Percentiles rank a stretch among this genome's conserved stretches.
These are phyloP conservation scores for Drosophila insularis DNA, from an alignment of 1,140 invertebrate species.

Conservation along the genomic window DNA sequence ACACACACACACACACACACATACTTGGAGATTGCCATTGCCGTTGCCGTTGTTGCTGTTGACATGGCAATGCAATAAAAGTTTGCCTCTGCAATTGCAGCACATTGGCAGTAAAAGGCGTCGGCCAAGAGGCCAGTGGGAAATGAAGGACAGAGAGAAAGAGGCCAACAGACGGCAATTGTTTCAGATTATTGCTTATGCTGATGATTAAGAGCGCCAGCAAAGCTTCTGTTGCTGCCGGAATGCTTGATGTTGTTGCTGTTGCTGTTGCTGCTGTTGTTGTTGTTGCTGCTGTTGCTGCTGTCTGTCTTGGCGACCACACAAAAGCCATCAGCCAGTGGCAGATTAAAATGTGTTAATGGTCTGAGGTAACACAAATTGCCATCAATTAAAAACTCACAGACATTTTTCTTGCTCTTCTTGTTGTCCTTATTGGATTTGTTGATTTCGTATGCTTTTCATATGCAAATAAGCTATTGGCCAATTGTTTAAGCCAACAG, in stretches of 20 bases:
- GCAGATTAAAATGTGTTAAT: constrained; percentile 81
- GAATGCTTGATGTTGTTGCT: neutral
- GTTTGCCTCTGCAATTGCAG: constrained; percentile 66
- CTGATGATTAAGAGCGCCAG: constrained; percentile 73
- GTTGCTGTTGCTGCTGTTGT: neutral
- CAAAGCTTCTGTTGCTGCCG: neutral
- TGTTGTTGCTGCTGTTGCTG: neutral
- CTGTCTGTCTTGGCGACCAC: constrained; percentile 38
- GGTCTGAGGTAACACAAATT: constrained; percentile 58
- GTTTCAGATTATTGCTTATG: constrained; percentile 78
- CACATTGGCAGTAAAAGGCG: constrained; percentile 52
- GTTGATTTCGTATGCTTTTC: constrained; percentile 32
- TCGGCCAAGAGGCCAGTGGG: constrained; percentile 16
- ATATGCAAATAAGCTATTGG: constrained; percentile 33
- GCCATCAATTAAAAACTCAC: constrained; percentile 71
- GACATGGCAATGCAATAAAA: constrained; percentile 81
- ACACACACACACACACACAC: neutral
- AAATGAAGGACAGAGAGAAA: neutral
- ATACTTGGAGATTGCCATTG: constrained; percentile 52
- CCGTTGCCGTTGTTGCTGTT: constrained; percentile 56
- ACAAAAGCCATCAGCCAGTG: constrained; percentile 70
- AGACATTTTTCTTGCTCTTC: constrained; percentile 17
- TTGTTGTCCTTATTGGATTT: constrained; percentile 5
- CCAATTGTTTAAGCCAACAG: neutral
- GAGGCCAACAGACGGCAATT: constrained; percentile 65